Conservation (phyloP, 2,888 invertebrate genomes). For the Eristalis pertinax region DNA sequence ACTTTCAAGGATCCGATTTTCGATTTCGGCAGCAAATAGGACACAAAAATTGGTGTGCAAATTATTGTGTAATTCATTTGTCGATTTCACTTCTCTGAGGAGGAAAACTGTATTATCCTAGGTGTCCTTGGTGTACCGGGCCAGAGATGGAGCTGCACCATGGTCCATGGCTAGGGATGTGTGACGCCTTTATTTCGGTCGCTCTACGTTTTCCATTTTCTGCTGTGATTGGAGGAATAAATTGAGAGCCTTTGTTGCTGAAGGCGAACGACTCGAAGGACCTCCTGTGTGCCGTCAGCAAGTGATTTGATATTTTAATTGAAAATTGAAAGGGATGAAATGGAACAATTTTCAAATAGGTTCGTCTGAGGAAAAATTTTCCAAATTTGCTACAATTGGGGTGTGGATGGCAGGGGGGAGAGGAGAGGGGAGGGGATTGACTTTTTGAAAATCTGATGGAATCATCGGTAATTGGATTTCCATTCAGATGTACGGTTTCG, state of each 20-base stretch:
- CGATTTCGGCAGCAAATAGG: constrained; percentile 30
- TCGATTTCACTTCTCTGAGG: constrained; percentile 28
- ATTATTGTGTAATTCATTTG: constrained; percentile 57
- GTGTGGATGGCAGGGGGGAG: not conserved
- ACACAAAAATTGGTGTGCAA: constrained; percentile 31
- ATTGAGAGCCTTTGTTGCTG: constrained; percentile 53
- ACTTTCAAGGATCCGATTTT: constrained; percentile 26
- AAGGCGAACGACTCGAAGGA: not conserved
- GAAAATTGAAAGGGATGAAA: constrained; percentile 59
- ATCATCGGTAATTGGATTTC: constrained; percentile 57
- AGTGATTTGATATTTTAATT: constrained; percentile 69
- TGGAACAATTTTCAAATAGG: constrained; percentile 35
- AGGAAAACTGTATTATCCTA: not conserved
- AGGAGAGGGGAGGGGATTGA: not conserved
- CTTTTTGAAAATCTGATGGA: constrained; percentile 27
- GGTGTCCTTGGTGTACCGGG: not conserved
- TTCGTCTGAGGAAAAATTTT: not conserved
- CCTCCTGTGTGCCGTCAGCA: constrained; percentile 13
- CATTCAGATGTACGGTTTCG: not conserved
- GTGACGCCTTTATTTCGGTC: constrained; percentile 23
- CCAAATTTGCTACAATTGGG: constrained; percentile 18
- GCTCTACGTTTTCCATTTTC: constrained; percentile 48
- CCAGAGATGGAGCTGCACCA: not conserved
- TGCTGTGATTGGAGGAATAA: constrained; percentile 64
- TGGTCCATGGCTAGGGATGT: not conserved